These are phyloP conservation scores for Nannoperca obscura DNA, from an alignment of 2,797 vertebrate species.

Conservation along the genomic window DNA sequence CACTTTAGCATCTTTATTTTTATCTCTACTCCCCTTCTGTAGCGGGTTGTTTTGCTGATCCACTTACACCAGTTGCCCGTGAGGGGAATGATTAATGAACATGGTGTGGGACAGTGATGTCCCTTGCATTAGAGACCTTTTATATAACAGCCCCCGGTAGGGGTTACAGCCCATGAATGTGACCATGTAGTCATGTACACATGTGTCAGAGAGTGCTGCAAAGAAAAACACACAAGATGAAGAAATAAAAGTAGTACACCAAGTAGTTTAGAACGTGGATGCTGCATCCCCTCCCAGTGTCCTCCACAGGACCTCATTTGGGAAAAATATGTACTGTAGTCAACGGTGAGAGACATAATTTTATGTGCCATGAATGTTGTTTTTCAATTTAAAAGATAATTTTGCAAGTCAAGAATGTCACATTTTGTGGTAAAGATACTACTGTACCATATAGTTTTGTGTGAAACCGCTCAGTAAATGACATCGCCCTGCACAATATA, in stretches of 20 bases:
- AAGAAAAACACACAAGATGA: neutral
- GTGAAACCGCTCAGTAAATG: too few species aligned
- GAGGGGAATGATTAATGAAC: slow-evolving; percentile 69
- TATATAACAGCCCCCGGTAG: slow-evolving; percentile 51
- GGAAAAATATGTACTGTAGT: too few species aligned
- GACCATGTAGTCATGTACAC: slow-evolving; percentile 26
- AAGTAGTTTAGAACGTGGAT: neutral
- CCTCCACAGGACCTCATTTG: too few species aligned
- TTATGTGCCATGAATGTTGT: too few species aligned
- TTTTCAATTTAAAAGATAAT: too few species aligned
- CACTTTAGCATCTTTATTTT: slow-evolving; percentile 56
- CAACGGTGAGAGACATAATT: too few species aligned
- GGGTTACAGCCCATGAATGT: slow-evolving; percentile 30
- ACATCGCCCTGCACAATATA: too few species aligned
- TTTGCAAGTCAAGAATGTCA: too few species aligned
- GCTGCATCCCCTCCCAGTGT: neutral
- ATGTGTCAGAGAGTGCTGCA: slow-evolving; percentile 4
- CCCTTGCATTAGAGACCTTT: slow-evolving; percentile 41
- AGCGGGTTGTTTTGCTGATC: slow-evolving; percentile 26
- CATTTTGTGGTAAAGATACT: too few species aligned
- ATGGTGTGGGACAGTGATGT: slow-evolving; percentile 32
- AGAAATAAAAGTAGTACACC: neutral
- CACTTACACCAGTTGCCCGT: slow-evolving; percentile 47
- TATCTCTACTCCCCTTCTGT: slow-evolving; percentile 32
- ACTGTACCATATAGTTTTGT: too few species aligned